These are phyloP conservation scores for Trichoplusia ni DNA, from an alignment of 1,140 invertebrate species.

Conservation along the genomic window DNA sequence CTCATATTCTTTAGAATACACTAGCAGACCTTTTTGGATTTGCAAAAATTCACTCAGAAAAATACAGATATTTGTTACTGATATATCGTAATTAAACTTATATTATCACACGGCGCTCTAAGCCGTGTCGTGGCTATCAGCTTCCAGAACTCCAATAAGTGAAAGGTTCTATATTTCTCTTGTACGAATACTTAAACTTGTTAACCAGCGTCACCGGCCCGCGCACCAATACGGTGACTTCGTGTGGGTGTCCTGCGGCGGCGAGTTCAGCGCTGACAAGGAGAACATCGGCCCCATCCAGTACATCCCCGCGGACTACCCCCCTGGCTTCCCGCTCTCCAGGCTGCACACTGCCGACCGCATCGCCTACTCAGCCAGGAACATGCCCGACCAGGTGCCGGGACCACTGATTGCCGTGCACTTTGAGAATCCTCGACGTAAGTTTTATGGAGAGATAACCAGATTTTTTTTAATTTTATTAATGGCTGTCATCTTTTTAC, in stretches of 20 bases:
- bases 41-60: no score
- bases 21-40: no score
- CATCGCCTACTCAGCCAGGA: slow-evolving; percentile 86
- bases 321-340: slow-evolving; percentile 85
- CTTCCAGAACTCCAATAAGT: no score
- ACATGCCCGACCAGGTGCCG: slow-evolving; percentile 88
- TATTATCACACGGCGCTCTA: no score
- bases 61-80: no score
- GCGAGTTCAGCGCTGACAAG: slow-evolving; percentile 93
- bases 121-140: no score
- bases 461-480: slow-evolving; percentile 12
- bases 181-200: not conserved
- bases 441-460: no score
- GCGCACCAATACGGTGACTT: slow-evolving; percentile 82
- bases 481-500: no score
- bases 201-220: slow-evolving; percentile 50
- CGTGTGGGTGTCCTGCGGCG: slow-evolving; percentile 93
- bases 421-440: slow-evolving; percentile 91
- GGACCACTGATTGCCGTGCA: slow-evolving; percentile 93
- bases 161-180: no score
- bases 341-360: slow-evolving; percentile 85
- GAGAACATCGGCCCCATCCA: slow-evolving; percentile 94
- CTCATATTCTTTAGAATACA: no score
- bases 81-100: no score
- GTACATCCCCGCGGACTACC: slow-evolving; percentile 88